Evolutionary conservation across 2,113 vertebrate genomes (phyloP), one percentile per base, ranked within the genome.

Genomic region (Pachypanchax playfairii): DNA sequence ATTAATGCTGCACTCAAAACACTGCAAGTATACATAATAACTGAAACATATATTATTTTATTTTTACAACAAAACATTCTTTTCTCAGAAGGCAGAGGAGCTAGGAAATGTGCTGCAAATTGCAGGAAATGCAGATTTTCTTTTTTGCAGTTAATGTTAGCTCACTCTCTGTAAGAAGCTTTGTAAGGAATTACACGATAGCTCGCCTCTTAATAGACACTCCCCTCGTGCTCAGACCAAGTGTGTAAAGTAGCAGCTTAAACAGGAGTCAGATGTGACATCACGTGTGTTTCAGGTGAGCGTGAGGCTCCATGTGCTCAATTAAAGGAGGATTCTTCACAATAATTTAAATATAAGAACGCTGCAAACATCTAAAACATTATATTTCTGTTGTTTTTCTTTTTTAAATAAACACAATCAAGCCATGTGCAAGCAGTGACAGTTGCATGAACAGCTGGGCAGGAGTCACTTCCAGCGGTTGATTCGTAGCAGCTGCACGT

Each of bases 401-500:
- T 17, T 5, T 46, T 73, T 38, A 57, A 72, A 71, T 60, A 70
- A 80, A 67, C 67, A 38, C 43, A 20, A 50, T 22, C 24, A 41
- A 57, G 44, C 44, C 11, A n/a, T 2, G 39, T 3, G 21, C 15
- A 6, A 10, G 9, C 20, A 21, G 12, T 25, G 35, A 52, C 21
- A 20, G 13, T 53, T 35, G 64, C 39, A 48, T 1, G 15, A 55
- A 59, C 21, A 35, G 21, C 44, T 9, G 42, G 52, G 22, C 0
- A 10, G 17, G 10, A 15, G 9, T 91, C 69, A 93, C 58, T 92
- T 93, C 91, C 91, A 93, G 69, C 91, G 89, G 75, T 90, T 93
- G 65, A 93, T 88, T 39, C 91, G 77, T 25, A 77, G 79, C 55
- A 92, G 76, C 77, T 93, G 91, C 6, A 92, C 29, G 6, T 93